phyloP scores from a whole-genome alignment of 2,113 vertebrate genomes.

The Cynopterus brachyotis region DNA sequence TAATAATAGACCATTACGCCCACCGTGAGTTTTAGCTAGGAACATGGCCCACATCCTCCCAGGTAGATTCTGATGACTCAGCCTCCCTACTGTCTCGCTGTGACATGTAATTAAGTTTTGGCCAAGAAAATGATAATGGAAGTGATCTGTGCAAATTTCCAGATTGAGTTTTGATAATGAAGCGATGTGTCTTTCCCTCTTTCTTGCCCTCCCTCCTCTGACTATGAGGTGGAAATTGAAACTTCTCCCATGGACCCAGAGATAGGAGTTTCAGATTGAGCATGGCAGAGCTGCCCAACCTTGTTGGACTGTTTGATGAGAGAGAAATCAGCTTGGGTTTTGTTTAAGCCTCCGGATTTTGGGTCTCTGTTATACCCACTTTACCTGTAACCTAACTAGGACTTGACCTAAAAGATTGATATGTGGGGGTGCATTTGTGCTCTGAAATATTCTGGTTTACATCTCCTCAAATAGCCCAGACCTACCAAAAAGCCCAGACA shows the following conservation, averaged over 20 bases:
- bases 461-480: background rate
- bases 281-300: background rate
- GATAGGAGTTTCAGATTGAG: background rate
- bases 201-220: background rate
- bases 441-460: background rate
- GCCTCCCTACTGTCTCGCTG: background rate
- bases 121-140: constrained; percentile 22
- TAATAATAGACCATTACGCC: background rate
- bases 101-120: constrained; percentile 49
- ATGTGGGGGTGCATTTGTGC: background rate
- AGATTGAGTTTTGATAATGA: background rate
- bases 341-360: background rate
- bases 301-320: background rate
- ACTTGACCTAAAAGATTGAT: background rate
- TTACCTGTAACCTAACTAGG: background rate
- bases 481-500: background rate
- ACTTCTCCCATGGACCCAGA: background rate
- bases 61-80: background rate
- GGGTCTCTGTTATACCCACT: background rate
- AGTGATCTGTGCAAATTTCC: background rate
- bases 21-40: background rate
- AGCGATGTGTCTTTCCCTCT: background rate
- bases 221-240: background rate
- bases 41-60: background rate
- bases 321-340: background rate